Percentiles rank a stretch among this genome's conserved stretches.
Conservation (phyloP, 2,888 invertebrate genomes). For the Mythimna pallens region DNA sequence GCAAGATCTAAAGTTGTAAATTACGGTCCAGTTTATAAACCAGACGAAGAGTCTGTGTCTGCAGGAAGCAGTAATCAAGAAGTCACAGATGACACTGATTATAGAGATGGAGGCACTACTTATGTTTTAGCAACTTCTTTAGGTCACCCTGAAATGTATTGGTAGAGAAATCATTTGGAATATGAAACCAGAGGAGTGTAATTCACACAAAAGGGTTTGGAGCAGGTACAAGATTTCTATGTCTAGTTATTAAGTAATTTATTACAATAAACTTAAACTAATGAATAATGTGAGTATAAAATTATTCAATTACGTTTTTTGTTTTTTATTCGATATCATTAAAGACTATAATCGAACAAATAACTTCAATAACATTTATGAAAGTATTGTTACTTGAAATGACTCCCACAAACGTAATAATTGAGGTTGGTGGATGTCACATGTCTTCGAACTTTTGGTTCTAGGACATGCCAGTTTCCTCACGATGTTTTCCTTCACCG, state of each 20-base stretch:
- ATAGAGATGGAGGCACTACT: constrained; percentile 52
- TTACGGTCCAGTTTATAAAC: constrained; percentile 66
- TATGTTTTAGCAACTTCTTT: constrained; percentile 71
- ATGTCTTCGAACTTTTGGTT: no score
- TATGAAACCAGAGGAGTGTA: neutral
- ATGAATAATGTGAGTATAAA: constrained; percentile 14
- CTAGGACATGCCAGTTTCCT: no score
- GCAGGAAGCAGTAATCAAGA: constrained; percentile 10
- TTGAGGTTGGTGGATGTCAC: no score
- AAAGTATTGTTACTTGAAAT: no score
- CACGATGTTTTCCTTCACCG: no score
- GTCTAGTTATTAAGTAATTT: constrained; percentile 21
- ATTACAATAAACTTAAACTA: neutral
- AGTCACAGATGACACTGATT: constrained; percentile 32
- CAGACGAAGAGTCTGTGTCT: constrained; percentile 27
- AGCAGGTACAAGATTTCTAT: neutral
- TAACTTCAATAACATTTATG: neutral
- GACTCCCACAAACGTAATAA: no score
- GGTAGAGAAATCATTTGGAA: neutral
- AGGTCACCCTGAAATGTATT: constrained; percentile 47
- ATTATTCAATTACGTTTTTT: neutral
- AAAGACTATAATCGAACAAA: neutral
- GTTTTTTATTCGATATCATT: neutral
- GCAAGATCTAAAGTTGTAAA: constrained; percentile 82
- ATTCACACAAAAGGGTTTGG: no score